A percentile compares a stretch with the other conserved stretches of the same genome.
Evolutionary conservation across 2,797 vertebrate genomes (phyloP).

Genomic region (Bryconaethiops microstoma): DNA sequence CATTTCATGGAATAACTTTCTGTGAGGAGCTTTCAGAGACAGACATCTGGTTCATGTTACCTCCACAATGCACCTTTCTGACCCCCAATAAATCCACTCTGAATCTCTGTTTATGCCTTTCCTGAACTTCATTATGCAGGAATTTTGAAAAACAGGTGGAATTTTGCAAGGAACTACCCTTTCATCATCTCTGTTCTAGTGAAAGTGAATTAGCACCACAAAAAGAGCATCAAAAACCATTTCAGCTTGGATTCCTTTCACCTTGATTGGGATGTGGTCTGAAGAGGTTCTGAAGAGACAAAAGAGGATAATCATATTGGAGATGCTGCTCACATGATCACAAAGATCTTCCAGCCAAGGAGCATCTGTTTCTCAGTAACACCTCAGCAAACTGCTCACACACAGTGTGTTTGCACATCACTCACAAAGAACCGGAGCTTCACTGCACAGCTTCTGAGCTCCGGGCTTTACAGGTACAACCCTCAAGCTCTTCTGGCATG

Average conservation of each 20-base stretch:
- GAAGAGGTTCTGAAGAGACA: background rate
- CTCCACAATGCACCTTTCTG: too few species aligned
- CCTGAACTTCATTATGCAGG: too few species aligned
- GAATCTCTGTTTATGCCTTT: too few species aligned
- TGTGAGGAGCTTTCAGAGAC: too few species aligned
- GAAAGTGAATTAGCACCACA: background rate
- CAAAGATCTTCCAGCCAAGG: background rate
- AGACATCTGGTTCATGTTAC: too few species aligned
- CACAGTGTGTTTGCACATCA: background rate
- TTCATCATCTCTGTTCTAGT: background rate
- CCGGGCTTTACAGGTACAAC: background rate
- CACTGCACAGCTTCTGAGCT: background rate
- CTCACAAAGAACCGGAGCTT: background rate
- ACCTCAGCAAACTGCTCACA: background rate
- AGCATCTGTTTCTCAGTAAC: conserved; percentile 2
- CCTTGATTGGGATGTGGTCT: background rate
- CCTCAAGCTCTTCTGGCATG: background rate
- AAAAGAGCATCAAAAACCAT: background rate
- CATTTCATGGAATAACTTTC: too few species aligned
- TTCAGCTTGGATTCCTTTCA: background rate
- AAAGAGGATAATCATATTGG: background rate
- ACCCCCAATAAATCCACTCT: too few species aligned
- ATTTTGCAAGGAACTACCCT: background rate
- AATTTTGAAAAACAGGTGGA: too few species aligned
- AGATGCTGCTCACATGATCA: background rate